Conservation (phyloP, 2,797 vertebrate species). For the Naso thynnoides region DNA sequence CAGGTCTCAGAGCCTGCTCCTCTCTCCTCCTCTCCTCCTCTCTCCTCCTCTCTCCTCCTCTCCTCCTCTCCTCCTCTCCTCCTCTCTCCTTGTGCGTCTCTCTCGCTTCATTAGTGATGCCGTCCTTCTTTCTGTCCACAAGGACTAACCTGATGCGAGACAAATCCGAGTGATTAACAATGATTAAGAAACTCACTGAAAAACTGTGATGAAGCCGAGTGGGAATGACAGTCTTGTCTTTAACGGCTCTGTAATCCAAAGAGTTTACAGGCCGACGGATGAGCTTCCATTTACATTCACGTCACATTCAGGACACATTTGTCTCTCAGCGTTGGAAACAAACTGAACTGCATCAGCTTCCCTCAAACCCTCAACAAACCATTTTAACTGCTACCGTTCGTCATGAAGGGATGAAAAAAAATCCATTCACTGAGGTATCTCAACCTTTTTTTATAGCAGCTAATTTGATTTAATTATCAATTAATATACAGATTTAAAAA, state of each 20-base stretch:
- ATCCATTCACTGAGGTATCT: background rate
- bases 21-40: background rate
- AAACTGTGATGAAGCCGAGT: slow-evolving; percentile 2
- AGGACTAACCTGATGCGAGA: slow-evolving; percentile 42
- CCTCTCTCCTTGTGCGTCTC: background rate
- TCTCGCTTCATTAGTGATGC: slow-evolving; percentile 36
- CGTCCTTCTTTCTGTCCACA: slow-evolving; percentile 37
- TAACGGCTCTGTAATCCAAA: slow-evolving; percentile 37
- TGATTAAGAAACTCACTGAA: slow-evolving; percentile 51
- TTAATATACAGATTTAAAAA: no score
- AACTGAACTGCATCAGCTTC: background rate
- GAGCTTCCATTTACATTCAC: slow-evolving; percentile 12
- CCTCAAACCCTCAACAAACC: background rate
- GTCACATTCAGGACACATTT: slow-evolving; percentile 10
- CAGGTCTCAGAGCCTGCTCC: background rate
- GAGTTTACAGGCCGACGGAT: slow-evolving; percentile 45
- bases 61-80: background rate
- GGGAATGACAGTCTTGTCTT: slow-evolving; percentile 42
- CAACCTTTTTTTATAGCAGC: background rate
- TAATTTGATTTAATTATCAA: no score
- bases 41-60: background rate
- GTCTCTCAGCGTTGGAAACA: background rate
- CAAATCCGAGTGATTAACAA: slow-evolving; percentile 61
- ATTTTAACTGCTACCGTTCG: no score
- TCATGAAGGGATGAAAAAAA: no score